Conservation (phyloP, 2,113 vertebrate genomes). For the Channa argus region DNA sequence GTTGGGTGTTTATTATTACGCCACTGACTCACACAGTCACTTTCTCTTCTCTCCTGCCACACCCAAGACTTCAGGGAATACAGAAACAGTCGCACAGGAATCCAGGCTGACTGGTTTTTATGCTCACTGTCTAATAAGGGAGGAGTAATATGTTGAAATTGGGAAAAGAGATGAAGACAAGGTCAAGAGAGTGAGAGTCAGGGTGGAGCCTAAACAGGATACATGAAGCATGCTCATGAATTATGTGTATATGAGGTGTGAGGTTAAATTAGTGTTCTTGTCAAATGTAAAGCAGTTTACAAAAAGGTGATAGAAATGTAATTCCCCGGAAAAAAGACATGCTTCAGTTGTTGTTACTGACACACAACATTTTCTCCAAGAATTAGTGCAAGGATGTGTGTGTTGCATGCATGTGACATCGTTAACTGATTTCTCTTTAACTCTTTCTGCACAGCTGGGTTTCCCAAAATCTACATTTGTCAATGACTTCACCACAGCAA, state of each 20-base stretch:
- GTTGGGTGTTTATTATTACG: slow-evolving; percentile 34
- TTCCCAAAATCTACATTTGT: slow-evolving; percentile 82
- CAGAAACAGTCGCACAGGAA: slow-evolving; percentile 67
- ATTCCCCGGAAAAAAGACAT: too few relatives aligned
- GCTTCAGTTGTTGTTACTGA: background rate
- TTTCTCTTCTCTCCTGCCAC: slow-evolving; percentile 57
- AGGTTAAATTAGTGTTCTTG: too few relatives aligned
- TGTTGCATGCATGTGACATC: rapidly evolving
- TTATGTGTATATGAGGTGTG: background rate
- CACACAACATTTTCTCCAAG: background rate
- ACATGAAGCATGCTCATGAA: background rate
- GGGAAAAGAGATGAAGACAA: background rate
- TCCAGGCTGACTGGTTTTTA: slow-evolving; percentile 69
- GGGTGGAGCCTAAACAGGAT: background rate
- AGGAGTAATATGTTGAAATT: background rate
- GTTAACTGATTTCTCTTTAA: slow-evolving; percentile 16
- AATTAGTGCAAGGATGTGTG: background rate
- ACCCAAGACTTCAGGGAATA: slow-evolving; percentile 46
- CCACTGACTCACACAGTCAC: slow-evolving; percentile 31
- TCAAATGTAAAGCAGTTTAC: too few relatives aligned
- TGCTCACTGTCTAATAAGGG: slow-evolving; percentile 4
- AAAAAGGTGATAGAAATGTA: too few relatives aligned
- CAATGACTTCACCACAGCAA: slow-evolving; percentile 59
- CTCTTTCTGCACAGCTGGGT: slow-evolving; percentile 84
- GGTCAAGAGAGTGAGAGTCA: background rate